Evolutionary conservation across 2,888 invertebrate species (phyloP), one percentile per base, ranked within the genome.

Genomic region (Cataglyphis rosenhaueri): DNA sequence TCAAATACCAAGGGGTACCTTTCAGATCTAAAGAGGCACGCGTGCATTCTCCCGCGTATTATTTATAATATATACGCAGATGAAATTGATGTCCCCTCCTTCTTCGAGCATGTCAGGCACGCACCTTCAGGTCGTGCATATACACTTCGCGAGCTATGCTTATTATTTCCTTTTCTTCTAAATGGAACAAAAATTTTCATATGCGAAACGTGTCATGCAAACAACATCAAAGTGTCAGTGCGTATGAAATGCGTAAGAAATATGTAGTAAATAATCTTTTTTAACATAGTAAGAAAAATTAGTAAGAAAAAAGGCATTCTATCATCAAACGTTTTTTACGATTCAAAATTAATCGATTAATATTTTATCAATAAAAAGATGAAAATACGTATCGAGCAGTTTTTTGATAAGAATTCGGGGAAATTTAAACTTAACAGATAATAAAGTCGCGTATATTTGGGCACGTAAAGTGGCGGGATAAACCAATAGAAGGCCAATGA

Each of bases 11-110:
- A 88, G 89, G 85, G 89, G 87, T 87, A 84, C 86, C 84, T 88
- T 89, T 87, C 91, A 89, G 87, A 91, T 91, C 91, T 85, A 89
- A 91, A 91, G 89, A 89, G 90, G 89, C 48, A 48, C 8, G 15
- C n/a, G 48, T 4, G n/a, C 92, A 92, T 92, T 91, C 91, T 91
- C 92, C 92, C 89, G 90, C 92, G 88, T 93, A 94, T 94, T 94
- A 94, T 94, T 94, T 94, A 62, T 74, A 74, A 74, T 65, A 74
- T 74, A 94, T 93, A 92, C 88, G 90, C 85, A 86, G 87, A 89
- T 90, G 91, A 93, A 94, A 94, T 94, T 93, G 94, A 92, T 92
- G 91, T 91, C 92, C n/a, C 15, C n/a, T 48, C 0, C n/a, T 48
- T 8, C 48, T 48, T 8, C 91, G 91, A 86, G 93, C 92, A 94